Base-by-base conservation (phyloP, 2,797 vertebrate genomes). In the Pampus argenteus region DNA sequence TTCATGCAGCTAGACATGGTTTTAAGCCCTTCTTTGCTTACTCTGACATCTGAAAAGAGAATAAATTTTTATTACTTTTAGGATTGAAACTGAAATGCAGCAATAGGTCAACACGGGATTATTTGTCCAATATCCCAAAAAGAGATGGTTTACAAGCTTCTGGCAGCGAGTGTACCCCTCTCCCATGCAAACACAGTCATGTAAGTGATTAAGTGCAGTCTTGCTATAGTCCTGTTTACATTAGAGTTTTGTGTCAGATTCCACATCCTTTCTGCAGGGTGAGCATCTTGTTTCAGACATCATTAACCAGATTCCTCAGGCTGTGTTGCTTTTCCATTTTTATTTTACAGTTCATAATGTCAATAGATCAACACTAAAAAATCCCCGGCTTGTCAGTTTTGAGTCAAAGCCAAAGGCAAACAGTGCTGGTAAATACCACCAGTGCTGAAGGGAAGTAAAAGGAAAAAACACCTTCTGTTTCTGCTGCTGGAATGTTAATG, bases 401-500 rank as follows among this genome's bases (percentile, higher is more conserved):
- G 85, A 80, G 63, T 76, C 58, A 58, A 26, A 51, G 79, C 66
- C 80, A 81, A 73, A 76, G 57, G 68, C 75, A 83, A 81, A 84
- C 74, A 78, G 54, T 76, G 83, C 55, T 72, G 72, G 77, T 87
- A 83, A 82, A 90, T 90, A 88, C 87, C 88, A 57, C n/a, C n/a
- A n/a, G n/a, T n/a, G n/a, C n/a, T n/a, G n/a, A n/a, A n/a, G n/a
- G n/a, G 89, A 92, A 88, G 76, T 72, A 38, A 70, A 71, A 49
- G 57, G 3, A 34, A 54, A 78, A 83, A 81, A 76, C 74, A 86
- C 82, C 66, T 77, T 89, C 76, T 89, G 82, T 86, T 91, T 86
- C 85, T 57, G 36, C 67, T 67, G 69, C 78, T 79, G 88, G 89
- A 88, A 92, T 92, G 87, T 89, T 89, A 89, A 91, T 86, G 78